Conservation (phyloP, 2,888 invertebrate species). For the Neocrepidodera transversa region DNA sequence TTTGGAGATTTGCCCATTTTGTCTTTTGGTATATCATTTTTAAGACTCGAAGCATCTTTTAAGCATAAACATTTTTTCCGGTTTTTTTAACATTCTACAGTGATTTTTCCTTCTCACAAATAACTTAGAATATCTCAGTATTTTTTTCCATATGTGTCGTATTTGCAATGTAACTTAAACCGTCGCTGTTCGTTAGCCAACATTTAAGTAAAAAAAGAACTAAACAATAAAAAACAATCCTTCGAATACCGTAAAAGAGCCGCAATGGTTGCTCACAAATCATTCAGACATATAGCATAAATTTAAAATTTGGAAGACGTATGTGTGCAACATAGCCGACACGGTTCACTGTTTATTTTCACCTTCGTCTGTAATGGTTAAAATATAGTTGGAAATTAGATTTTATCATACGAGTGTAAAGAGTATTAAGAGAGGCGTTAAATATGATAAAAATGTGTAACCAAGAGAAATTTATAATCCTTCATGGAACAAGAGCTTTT, state of each 20-base stretch:
- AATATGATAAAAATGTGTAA: conserved; percentile 10
- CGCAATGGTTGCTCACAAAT: conserved; percentile 46
- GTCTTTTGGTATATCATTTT: too few relatives aligned
- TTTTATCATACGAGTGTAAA: conserved; percentile 15
- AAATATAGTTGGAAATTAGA: conserved; percentile 5
- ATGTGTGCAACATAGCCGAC: conserved; percentile 24
- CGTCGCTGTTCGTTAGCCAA: conserved; percentile 16
- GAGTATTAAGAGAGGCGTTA: conserved; percentile 9
- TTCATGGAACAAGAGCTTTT: too few relatives aligned
- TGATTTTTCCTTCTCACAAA: too few relatives aligned
- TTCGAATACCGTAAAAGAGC: conserved; percentile 40
- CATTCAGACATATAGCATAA: conserved; percentile 49
- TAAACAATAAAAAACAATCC: conserved; percentile 15
- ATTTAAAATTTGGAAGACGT: conserved; percentile 47
- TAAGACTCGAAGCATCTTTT: too few relatives aligned
- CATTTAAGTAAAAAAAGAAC: conserved; percentile 8
- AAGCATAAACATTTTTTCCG: too few relatives aligned
- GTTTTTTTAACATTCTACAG: too few relatives aligned
- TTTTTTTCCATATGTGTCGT: too few relatives aligned
- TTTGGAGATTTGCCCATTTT: too few relatives aligned
- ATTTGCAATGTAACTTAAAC: conserved; percentile 4
- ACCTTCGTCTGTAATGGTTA: conserved; percentile 11
- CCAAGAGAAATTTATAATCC: neutral
- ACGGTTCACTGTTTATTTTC: conserved; percentile 27
- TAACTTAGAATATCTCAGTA: too few relatives aligned